Conservation (phyloP, 2,888 invertebrate genomes). For the Camponotus fellah region DNA sequence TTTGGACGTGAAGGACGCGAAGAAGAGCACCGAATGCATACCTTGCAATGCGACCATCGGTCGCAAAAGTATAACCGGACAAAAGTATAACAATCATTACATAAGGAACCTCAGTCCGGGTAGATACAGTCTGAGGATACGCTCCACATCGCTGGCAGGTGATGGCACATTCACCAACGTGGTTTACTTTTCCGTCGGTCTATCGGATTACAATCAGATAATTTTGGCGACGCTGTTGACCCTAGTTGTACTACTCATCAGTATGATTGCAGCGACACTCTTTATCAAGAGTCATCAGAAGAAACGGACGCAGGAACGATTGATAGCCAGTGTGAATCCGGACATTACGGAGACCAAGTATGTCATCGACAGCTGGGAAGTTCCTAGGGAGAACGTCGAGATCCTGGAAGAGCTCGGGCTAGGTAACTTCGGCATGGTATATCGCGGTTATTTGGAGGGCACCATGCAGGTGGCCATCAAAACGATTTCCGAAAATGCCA, state of each 20-base stretch:
- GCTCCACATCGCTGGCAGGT: conserved; percentile 89
- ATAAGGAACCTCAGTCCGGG: conserved; percentile 87
- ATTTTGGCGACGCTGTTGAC: conserved; percentile 71
- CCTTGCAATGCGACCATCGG: conserved; percentile 76
- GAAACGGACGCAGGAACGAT: conserved; percentile 83
- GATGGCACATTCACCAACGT: conserved; percentile 84
- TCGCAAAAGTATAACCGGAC: neutral
- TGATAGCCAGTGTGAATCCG: conserved; percentile 89
- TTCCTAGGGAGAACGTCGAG: conserved; percentile 88
- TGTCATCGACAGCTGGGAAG: conserved; percentile 91
- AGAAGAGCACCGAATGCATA: conserved; percentile 86
- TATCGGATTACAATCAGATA: conserved; percentile 65
- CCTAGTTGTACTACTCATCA: conserved; percentile 67
- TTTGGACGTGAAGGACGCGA: conserved; percentile 82
- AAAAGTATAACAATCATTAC: conserved; percentile 75
- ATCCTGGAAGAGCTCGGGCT: conserved; percentile 88
- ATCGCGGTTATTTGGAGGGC: conserved; percentile 87
- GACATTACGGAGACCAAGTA: conserved; percentile 87
- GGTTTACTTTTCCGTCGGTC: conserved; percentile 74
- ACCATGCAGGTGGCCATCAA: conserved; percentile 88
- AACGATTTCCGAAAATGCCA: conserved; percentile 89
- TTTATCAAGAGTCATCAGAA: conserved; percentile 80
- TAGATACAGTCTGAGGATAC: conserved; percentile 88
- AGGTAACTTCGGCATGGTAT: conserved; percentile 92
- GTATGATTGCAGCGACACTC: conserved; percentile 72